These are phyloP conservation scores for Spheniscus mendiculus DNA, from an alignment of 2,113 vertebrate species.

Conservation along the genomic window DNA sequence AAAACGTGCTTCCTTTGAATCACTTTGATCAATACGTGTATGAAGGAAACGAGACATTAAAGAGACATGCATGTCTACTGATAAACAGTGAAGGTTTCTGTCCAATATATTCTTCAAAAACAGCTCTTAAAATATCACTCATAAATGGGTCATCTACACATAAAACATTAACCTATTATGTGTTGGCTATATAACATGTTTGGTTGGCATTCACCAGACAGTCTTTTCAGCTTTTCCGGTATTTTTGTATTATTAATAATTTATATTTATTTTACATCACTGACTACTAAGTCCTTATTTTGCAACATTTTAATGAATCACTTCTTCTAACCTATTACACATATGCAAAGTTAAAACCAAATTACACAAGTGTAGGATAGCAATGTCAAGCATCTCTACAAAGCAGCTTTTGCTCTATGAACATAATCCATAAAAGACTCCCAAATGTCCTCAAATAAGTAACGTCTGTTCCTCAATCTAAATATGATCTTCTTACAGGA, in stretches of 20 bases:
- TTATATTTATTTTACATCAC: neutral
- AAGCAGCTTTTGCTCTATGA: slow-evolving; percentile 1
- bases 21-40: neutral
- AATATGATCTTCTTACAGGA: slow-evolving; percentile 37
- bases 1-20: neutral
- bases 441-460: slow-evolving; percentile 45
- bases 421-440: slow-evolving; percentile 14
- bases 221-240: neutral
- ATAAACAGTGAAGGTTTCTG: neutral
- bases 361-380: neutral
- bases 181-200: neutral
- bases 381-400: neutral
- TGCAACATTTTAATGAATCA: neutral
- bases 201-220: neutral
- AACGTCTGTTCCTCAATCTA: slow-evolving; percentile 20
- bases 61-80: neutral
- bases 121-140: neutral
- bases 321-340: neutral
- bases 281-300: neutral
- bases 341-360: neutral
- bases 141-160: neutral
- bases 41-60: neutral
- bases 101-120: neutral
- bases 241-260: neutral
- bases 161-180: neutral